phyloP scores from a whole-genome alignment of 2,888 invertebrate genomes.

The Hoplodrina blanda region DNA sequence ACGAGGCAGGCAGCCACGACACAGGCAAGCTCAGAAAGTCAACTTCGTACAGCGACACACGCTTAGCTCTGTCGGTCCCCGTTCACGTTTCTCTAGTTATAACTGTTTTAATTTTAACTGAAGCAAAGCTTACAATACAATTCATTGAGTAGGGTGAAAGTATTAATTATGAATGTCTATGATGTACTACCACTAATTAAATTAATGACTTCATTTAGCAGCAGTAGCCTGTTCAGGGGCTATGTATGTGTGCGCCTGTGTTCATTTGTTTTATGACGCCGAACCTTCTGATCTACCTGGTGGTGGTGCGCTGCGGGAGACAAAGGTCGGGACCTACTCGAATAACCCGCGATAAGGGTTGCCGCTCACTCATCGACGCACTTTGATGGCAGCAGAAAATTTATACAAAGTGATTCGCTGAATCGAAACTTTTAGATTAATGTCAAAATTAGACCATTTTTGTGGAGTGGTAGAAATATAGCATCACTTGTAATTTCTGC shows the following conservation, averaged over 20 bases:
- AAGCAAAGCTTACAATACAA: no score
- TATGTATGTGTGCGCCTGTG: neutral
- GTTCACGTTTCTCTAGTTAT: no score
- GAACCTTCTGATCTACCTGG: neutral
- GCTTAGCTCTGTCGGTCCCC: no score
- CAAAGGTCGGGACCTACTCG: conserved; percentile 7
- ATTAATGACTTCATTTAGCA: neutral
- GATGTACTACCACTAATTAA: no score
- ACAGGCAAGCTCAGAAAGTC: neutral
- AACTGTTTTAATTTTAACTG: no score
- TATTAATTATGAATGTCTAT: no score
- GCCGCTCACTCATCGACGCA: conserved; percentile 20
- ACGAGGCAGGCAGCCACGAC: no score
- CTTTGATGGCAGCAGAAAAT: conserved; percentile 16
- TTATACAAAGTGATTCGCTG: conserved; percentile 15
- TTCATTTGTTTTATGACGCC: neutral
- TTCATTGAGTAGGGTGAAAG: no score
- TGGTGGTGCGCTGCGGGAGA: neutral
- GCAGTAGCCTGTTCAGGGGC: neutral
- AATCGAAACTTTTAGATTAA: conserved; percentile 1
- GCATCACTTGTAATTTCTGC: neutral
- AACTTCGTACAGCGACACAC: neutral
- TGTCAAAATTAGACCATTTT: neutral
- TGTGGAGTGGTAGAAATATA: neutral
- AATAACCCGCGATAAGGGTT: conserved; percentile 28